These are phyloP conservation scores for Orbicella faveolata DNA, from an alignment of 64 coral and sea anemone genomes.

Conservation along the genomic window DNA sequence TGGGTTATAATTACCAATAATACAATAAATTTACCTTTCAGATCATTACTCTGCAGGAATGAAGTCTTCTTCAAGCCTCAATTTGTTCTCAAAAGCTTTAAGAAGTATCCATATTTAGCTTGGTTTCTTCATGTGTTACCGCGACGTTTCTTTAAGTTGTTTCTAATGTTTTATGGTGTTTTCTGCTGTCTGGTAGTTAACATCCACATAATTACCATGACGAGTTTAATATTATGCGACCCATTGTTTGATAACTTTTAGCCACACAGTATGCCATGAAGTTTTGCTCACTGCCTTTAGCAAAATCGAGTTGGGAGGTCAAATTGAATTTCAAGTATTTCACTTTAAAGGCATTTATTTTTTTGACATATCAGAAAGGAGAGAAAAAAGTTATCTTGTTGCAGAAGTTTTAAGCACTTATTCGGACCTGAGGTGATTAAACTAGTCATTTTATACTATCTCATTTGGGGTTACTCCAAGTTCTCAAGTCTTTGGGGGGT, in stretches of 20 bases:
- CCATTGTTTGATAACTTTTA: background rate
- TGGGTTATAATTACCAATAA: background rate
- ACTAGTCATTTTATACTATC: too few relatives aligned
- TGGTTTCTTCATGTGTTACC: background rate
- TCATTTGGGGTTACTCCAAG: too few relatives aligned
- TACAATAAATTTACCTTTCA: constrained; percentile 12
- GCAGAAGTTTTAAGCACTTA: too few relatives aligned
- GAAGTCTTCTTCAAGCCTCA: constrained; percentile 14
- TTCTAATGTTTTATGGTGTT: background rate
- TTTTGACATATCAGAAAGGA: too few relatives aligned
- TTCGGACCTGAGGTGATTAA: too few relatives aligned
- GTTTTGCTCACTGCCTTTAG: too few relatives aligned
- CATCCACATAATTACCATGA: background rate
- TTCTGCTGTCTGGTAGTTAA: background rate
- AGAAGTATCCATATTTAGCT: background rate
- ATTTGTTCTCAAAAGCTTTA: constrained; percentile 3
- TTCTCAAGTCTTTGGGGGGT: too few relatives aligned
- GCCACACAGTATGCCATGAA: too few relatives aligned
- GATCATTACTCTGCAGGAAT: constrained; percentile 1
- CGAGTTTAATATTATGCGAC: background rate
- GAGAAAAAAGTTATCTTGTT: too few relatives aligned
- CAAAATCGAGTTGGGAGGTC: too few relatives aligned
- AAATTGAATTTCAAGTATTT: too few relatives aligned
- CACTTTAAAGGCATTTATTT: too few relatives aligned
- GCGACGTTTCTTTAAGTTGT: background rate